phyloP scores from a whole-genome alignment of 2,797 vertebrate genomes.

The Anas bahamensis region DNA sequence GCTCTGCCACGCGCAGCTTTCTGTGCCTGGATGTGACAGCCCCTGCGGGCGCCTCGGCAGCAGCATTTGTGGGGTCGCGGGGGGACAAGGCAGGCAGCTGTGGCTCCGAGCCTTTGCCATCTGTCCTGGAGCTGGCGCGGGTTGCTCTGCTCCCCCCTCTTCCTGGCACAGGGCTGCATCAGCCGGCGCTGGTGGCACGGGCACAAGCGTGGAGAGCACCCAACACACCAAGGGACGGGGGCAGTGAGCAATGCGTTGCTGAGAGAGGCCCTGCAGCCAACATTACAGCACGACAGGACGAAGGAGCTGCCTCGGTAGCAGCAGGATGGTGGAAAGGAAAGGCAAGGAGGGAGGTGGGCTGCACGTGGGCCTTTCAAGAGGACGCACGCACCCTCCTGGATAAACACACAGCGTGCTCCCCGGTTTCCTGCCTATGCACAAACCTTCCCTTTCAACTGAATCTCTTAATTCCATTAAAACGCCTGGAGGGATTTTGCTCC shows the following conservation, averaged over 20 bases:
- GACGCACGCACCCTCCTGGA: fast-evolving
- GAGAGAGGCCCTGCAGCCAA: neutral
- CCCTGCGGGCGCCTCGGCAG: neutral
- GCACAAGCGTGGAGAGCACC: fast-evolving
- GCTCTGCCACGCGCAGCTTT: neutral
- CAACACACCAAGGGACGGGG: neutral
- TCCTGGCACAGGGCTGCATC: neutral
- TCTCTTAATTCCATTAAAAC: neutral
- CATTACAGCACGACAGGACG: neutral
- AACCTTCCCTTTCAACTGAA: neutral
- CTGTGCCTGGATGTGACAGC: neutral
- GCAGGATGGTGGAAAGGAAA: neutral
- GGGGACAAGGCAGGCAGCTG: neutral
- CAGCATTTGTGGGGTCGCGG: neutral
- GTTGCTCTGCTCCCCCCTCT: neutral
- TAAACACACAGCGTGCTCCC: neutral
- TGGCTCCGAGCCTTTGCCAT: neutral
- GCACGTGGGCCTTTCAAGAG: neutral
- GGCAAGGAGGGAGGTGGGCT: neutral
- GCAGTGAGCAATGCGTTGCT: neutral
- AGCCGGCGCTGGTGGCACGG: neutral
- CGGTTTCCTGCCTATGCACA: neutral
- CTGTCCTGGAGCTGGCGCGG: neutral
- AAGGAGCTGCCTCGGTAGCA: neutral
- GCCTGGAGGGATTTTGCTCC: slow-evolving; percentile 12